These are phyloP conservation scores for Psilopogon haemacephalus DNA, from an alignment of 2,113 vertebrate species.

Conservation along the genomic window DNA sequence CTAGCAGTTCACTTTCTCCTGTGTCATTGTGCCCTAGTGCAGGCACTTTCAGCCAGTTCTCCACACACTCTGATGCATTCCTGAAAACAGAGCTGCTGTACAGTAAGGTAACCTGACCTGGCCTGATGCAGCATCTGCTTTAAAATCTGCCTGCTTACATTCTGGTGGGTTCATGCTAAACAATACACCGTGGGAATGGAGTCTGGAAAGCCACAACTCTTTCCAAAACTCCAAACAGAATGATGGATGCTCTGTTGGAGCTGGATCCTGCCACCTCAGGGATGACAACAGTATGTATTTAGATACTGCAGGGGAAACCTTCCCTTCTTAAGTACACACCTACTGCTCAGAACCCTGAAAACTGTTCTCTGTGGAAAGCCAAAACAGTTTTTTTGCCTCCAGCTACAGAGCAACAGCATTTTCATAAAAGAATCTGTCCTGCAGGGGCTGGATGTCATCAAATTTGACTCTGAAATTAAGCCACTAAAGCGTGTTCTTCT, in stretches of 20 bases:
- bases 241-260: neutral
- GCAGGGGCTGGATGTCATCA: neutral
- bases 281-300: neutral
- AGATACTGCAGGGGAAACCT: neutral
- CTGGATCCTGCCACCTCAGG: neutral
- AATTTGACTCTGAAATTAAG: neutral
- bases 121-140: conserved; percentile 3
- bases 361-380: neutral
- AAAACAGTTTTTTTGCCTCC: neutral
- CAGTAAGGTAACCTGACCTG: conserved; percentile 12
- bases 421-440: neutral
- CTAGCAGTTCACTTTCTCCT: neutral
- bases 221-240: neutral
- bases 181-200: neutral
- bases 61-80: neutral
- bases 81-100: neutral
- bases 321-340: neutral
- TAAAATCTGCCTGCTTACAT: neutral
- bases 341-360: neutral
- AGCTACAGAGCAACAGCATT: neutral
- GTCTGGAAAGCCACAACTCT: neutral
- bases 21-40: neutral
- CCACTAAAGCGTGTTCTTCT: neutral
- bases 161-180: neutral
- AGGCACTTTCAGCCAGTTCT: neutral